Percentiles rank a stretch among this genome's conserved stretches.
Conservation (phyloP, 1,140 invertebrate genomes). For the Anoplolepis gracilipes region DNA sequence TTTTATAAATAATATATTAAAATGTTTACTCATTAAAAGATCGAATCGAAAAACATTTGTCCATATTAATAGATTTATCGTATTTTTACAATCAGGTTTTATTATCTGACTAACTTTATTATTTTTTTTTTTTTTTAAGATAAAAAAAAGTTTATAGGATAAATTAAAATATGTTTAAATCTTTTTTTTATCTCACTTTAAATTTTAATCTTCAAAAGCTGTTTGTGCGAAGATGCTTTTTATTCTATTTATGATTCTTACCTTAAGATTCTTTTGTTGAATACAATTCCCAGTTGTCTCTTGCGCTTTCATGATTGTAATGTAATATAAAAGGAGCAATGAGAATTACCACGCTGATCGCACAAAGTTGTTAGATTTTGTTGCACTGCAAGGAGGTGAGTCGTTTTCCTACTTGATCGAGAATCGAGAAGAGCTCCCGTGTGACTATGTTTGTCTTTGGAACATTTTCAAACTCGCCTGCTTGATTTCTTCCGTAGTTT, state of each 20-base stretch:
- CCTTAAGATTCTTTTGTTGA: not conserved
- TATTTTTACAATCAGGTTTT: constrained; percentile 3
- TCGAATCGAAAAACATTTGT: not conserved
- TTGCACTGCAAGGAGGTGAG: not conserved
- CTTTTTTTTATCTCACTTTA: too few relatives aligned
- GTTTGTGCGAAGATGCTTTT: not conserved
- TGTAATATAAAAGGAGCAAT: not conserved
- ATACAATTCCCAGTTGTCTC: not conserved
- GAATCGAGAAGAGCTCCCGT: constrained; percentile 27
- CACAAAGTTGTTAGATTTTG: constrained; percentile 17
- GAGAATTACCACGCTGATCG: constrained; percentile 18
- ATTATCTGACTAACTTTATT: not conserved
- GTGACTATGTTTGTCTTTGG: constrained; percentile 39
- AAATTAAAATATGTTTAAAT: not conserved
- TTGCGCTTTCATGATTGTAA: not conserved
- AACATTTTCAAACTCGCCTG: constrained; percentile 20
- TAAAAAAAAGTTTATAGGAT: not conserved
- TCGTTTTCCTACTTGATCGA: constrained; percentile 34
- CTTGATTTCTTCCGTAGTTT: constrained; percentile 39
- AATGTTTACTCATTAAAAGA: not conserved
- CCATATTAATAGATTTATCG: not conserved
- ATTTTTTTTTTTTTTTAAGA: too few relatives aligned
- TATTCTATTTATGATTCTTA: not conserved
- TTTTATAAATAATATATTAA: not conserved
- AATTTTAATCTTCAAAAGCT: not conserved